Evolutionary conservation across 2,888 invertebrate genomes (phyloP), one percentile per base, ranked within the genome.

Genomic region (Sphecodes monilicornis): DNA sequence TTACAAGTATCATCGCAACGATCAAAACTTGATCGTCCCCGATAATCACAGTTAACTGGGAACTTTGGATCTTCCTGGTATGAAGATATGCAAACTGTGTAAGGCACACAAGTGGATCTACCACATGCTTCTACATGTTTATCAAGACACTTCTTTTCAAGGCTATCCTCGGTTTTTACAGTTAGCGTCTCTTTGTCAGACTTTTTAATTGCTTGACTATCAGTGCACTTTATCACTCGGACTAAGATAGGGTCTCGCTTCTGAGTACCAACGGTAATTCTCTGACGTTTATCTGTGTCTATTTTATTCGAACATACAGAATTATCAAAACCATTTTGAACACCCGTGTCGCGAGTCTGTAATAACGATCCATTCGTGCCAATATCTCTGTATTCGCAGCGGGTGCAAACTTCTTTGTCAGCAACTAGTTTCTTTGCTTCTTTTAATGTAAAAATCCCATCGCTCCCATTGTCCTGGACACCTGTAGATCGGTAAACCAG

Each of bases 211-310:
- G 57, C 22, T 60, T 74, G 79, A 32, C 16, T 57, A 13, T 80
- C 68, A 6, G 57, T 72, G 46, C 78, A 84, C 11, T 84, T 89
- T 43, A 89, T 83, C 29, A 89, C 71, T 3, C 79, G 78, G 16
- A 89, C 86, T 13, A 88, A 57, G 78, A 88, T 86, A 29, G 89
- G 88, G 36, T 89, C 89, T 18, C 80, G 74, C 39, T 85, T 85
- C 70, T 89, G 90, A 39, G 85, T 87, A 10, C 87, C 84, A 3
- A 84, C 79, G 6, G 36, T 86, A 64, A 76, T 41, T 13, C 26
- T 83, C 32, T 50, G 26, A 8, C 32, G 22, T 18, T 36, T 26
- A 5, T 76, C 36, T 13, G 39, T 32, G 1, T 72, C 43, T 5
- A 60, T 32, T 32, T 73, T 70, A 29, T 76, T 66, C 1, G 60